A percentile compares a stretch with the other conserved stretches of the same genome.
Conservation (phyloP, 1,140 invertebrate species). For the Aporrectodea caliginosa region DNA sequence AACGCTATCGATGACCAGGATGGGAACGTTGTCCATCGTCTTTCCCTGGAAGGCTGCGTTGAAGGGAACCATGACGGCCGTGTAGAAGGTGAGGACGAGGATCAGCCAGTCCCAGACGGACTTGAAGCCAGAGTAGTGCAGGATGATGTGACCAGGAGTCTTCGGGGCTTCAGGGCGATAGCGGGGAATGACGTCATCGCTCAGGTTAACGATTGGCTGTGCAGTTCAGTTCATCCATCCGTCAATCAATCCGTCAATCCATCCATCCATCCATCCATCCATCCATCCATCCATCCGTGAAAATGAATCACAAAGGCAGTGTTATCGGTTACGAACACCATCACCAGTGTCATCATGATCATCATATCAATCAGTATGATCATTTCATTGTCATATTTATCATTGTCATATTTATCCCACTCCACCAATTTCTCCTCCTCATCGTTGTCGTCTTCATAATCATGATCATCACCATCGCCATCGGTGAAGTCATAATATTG, state of each 20-base stretch:
- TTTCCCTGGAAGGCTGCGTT: slow-evolving; percentile 28
- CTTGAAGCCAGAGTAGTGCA: slow-evolving; percentile 62
- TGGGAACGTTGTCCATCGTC: slow-evolving; percentile 48
- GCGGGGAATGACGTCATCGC: slow-evolving; percentile 91
- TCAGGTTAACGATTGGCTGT: slow-evolving; percentile 62
- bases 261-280: slow-evolving; percentile 28
- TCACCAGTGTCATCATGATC: not conserved
- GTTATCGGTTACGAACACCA: no score
- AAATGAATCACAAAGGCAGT: slow-evolving; percentile 12
- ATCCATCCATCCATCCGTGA: slow-evolving; percentile 21
- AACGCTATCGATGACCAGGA: slow-evolving; percentile 81
- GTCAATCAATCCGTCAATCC: slow-evolving; percentile 27
- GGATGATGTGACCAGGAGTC: slow-evolving; percentile 91
- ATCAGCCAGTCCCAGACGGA: slow-evolving; percentile 32
- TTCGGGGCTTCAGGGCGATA: slow-evolving; percentile 98
- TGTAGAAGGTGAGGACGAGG: slow-evolving; percentile 30
- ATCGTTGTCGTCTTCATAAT: no score
- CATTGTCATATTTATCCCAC: no score
- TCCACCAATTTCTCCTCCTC: no score
- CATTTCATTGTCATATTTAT: not conserved
- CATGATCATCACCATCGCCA: no score
- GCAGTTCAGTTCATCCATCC: slow-evolving; percentile 10
- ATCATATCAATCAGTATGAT: not conserved
- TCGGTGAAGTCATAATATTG: no score
- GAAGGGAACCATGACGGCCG: slow-evolving; percentile 30